Conservation (phyloP, 2,888 invertebrate species). For the Campaea margaritaria region DNA sequence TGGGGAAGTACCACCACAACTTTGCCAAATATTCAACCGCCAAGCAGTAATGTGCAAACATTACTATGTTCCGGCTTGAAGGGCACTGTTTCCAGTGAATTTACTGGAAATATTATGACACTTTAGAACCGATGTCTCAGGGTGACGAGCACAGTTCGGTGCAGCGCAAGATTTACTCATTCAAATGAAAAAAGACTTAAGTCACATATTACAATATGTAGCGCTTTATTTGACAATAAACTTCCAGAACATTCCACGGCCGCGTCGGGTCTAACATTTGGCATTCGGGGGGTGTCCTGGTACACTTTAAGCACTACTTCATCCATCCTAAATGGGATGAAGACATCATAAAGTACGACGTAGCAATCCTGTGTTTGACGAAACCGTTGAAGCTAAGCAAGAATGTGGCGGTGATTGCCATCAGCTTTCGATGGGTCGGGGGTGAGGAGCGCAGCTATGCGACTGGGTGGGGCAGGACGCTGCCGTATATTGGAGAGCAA, state of each 20-base stretch:
- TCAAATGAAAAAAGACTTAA: too few species aligned
- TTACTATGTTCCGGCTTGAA: too few species aligned
- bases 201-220: too few species aligned
- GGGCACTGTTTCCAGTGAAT: too few species aligned
- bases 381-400: conserved; percentile 25
- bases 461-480: conserved; percentile 51
- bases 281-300: conserved; percentile 40
- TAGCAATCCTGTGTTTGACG: conserved; percentile 26
- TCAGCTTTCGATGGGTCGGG: conserved; percentile 32
- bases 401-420: conserved; percentile 22
- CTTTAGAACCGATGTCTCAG: too few species aligned
- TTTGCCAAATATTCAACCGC: too few species aligned
- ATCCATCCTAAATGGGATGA: conserved; percentile 46
- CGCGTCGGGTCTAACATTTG: conserved; percentile 46
- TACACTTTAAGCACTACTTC: conserved; percentile 23
- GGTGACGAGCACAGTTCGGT: too few species aligned
- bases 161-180: too few species aligned
- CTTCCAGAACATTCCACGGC: conserved; percentile 37
- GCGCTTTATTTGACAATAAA: too few species aligned
- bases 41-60: too few species aligned
- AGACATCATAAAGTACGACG: conserved; percentile 39
- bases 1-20: too few species aligned
- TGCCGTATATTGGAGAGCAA: conserved; percentile 34
- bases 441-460: conserved; percentile 33
- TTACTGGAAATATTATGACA: too few species aligned